Evolutionary conservation across 2,888 invertebrate species (phyloP).

Genomic region (Busseola fusca): DNA sequence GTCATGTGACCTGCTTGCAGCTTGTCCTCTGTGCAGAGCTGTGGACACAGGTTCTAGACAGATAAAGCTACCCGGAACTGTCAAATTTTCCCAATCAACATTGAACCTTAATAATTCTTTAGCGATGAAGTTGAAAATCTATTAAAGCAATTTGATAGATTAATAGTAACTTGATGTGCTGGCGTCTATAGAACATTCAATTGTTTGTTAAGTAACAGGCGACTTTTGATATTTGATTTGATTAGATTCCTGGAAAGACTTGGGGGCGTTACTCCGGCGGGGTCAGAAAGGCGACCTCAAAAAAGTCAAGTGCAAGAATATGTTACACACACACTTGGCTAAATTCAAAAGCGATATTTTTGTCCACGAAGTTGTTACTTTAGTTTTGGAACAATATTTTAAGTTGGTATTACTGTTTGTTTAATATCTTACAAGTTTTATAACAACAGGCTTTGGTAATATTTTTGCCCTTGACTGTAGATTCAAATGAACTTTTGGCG

Average conservation of each 20-base stretch:
- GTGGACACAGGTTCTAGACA: conserved; percentile 50
- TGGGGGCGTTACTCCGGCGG: too few relatives aligned
- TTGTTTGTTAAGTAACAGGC: not conserved
- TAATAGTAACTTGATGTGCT: too few relatives aligned
- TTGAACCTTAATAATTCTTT: too few relatives aligned
- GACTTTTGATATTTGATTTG: too few relatives aligned
- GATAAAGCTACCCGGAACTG: too few relatives aligned
- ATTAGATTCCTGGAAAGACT: too few relatives aligned
- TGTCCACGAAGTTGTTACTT: not conserved
- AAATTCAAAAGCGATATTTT: not conserved
- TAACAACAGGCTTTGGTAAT: not conserved
- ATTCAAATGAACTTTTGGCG: conserved; percentile 13
- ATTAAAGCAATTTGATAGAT: too few relatives aligned
- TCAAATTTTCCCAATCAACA: too few relatives aligned
- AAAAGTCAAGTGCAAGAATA: not conserved
- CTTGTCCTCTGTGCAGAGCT: conserved; percentile 94
- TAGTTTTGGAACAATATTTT: not conserved
- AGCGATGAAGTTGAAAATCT: too few relatives aligned
- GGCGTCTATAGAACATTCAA: not conserved
- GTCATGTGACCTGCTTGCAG: conserved; percentile 92
- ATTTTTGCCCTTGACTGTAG: conserved; percentile 23
- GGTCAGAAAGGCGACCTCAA: not conserved
- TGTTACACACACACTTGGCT: not conserved
- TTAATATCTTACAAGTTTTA: not conserved
- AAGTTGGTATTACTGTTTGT: not conserved